Conservation (phyloP, 2,113 vertebrate genomes). For the Phyllopteryx taeniolatus region DNA sequence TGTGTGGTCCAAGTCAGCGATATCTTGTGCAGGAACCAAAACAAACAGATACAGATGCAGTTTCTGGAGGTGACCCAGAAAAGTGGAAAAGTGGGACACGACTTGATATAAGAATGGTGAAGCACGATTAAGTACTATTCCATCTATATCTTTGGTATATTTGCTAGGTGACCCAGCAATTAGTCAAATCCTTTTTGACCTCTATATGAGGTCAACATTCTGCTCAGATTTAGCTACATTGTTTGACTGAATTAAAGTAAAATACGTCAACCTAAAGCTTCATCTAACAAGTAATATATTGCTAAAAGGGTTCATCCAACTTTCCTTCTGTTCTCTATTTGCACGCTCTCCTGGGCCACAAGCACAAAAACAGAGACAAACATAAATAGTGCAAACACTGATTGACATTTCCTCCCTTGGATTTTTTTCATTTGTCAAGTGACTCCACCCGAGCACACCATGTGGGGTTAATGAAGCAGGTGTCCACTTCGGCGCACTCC, state of each 20-base stretch:
- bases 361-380: constrained; percentile 6
- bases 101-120: constrained; percentile 66
- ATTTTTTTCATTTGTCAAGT: constrained; percentile 40
- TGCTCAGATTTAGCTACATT: constrained; percentile 33
- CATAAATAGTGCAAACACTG: constrained; percentile 24
- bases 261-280: constrained; percentile 33
- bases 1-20: constrained; percentile 48
- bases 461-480: constrained; percentile 68
- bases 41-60: constrained; percentile 57
- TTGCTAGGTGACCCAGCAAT: constrained; percentile 55
- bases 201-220: constrained; percentile 31
- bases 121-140: constrained; percentile 69
- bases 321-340: constrained; percentile 18
- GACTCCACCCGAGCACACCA: constrained; percentile 53
- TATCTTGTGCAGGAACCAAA: constrained; percentile 27
- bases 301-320: constrained; percentile 28
- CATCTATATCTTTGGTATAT: constrained; percentile 48
- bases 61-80: constrained; percentile 68
- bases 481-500: constrained; percentile 57
- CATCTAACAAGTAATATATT: constrained; percentile 30
- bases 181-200: constrained; percentile 60
- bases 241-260: constrained; percentile 38
- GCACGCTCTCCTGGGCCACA: constrained; percentile 15
- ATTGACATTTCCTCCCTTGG: constrained; percentile 28
- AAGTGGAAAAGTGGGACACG: constrained; percentile 58